Evolutionary conservation across 2,797 vertebrate genomes (phyloP).

Genomic region (Peromyscus nudipes): DNA sequence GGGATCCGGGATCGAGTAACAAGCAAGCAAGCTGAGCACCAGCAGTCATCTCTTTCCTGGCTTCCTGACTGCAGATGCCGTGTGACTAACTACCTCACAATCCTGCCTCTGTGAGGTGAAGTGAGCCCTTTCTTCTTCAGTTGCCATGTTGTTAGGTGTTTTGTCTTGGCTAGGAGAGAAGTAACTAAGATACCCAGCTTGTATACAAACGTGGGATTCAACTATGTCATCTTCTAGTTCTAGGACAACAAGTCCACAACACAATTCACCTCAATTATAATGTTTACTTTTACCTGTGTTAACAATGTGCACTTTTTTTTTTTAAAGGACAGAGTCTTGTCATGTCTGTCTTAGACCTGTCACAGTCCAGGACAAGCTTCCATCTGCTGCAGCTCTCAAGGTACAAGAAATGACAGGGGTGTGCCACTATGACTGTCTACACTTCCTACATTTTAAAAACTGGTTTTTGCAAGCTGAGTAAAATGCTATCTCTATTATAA

Average conservation of each 20-base stretch:
- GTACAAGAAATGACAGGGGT: neutral
- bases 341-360: neutral
- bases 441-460: neutral
- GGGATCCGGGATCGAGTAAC: neutral
- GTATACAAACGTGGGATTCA: neutral
- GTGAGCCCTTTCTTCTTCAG: no score
- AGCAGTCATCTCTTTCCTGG: neutral
- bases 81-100: neutral
- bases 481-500: constrained; percentile 1
- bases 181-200: neutral
- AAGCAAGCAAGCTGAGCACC: neutral
- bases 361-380: neutral
- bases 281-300: constrained; percentile 33
- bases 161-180: neutral
- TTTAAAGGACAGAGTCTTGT: neutral
- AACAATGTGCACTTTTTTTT: neutral
- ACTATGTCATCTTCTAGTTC: neutral
- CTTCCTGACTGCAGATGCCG: neutral
- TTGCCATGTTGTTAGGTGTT: neutral
- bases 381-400: no score
- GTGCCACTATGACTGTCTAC: no score
- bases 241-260: neutral
- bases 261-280: neutral
- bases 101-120: neutral
- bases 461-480: constrained; percentile 19